Percentiles rank a stretch among this genome's conserved stretches.
These are phyloP conservation scores for Caenorhabditis wallacei DNA, from an alignment of 2,888 invertebrate species.

Conservation along the genomic window DNA sequence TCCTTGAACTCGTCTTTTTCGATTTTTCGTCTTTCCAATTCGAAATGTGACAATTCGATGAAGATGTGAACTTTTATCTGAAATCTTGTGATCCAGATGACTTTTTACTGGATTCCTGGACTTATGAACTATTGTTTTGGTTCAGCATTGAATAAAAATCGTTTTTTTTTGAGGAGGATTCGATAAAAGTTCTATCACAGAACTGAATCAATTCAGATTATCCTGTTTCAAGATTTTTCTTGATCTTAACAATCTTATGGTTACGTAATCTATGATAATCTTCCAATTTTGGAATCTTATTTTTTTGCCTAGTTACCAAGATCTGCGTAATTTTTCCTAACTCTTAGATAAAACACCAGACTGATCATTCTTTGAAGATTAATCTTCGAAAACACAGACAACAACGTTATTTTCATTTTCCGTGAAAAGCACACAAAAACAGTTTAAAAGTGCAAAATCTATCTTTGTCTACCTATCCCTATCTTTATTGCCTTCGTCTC, in stretches of 20 bases:
- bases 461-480: constrained; percentile 15
- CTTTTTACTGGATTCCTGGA: neutral
- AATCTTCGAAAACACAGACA: neutral
- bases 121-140: neutral
- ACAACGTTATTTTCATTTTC: neutral
- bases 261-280: too few species aligned
- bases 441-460: constrained; percentile 50
- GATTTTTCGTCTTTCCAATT: constrained; percentile 14
- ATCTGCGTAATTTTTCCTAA: too few species aligned
- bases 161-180: neutral
- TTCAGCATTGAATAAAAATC: neutral
- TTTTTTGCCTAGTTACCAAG: too few species aligned
- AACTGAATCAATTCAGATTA: too few species aligned
- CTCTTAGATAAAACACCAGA: too few species aligned
- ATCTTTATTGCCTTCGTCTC: constrained; percentile 15
- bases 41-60: neutral
- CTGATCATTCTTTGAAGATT: neutral
- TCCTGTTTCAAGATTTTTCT: too few species aligned
- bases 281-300: too few species aligned
- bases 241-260: too few species aligned
- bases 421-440: constrained; percentile 18
- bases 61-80: constrained; percentile 7
- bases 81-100: constrained; percentile 31
- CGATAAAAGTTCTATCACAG: too few species aligned
- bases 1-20: constrained; percentile 5